Evolutionary conservation across 2,113 vertebrate genomes (phyloP).

Genomic region (Gallinago jamesoni): DNA sequence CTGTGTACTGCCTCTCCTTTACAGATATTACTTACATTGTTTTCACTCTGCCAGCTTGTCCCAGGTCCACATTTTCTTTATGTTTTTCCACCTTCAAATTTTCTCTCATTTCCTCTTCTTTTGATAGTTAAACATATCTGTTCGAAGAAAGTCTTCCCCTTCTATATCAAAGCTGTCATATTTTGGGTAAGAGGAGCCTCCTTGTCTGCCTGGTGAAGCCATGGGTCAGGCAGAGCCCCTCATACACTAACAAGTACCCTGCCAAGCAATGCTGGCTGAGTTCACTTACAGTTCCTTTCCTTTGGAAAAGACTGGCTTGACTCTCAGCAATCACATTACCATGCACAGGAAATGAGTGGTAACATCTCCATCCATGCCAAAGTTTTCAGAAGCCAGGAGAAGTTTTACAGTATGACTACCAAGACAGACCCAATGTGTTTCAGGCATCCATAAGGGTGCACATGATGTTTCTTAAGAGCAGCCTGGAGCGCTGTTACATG

Average conservation of each 20-base stretch:
- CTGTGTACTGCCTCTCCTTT: neutral
- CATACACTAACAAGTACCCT: neutral
- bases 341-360: neutral
- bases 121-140: neutral
- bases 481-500: neutral
- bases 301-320: neutral
- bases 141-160: neutral
- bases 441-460: neutral
- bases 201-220: neutral
- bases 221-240: neutral
- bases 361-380: neutral
- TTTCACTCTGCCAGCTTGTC: neutral
- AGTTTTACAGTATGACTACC: neutral
- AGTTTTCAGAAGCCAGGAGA: neutral
- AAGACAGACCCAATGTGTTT: neutral
- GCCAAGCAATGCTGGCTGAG: neutral
- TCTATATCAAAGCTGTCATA: neutral
- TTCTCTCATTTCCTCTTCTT: neutral
- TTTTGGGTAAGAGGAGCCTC: neutral
- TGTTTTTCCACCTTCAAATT: fast-evolving
- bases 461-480: neutral
- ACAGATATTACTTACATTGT: neutral
- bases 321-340: neutral
- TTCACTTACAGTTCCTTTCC: neutral
- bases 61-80: neutral